Conservation (phyloP, 1,140 invertebrate genomes). For the Euwallacea similis region DNA sequence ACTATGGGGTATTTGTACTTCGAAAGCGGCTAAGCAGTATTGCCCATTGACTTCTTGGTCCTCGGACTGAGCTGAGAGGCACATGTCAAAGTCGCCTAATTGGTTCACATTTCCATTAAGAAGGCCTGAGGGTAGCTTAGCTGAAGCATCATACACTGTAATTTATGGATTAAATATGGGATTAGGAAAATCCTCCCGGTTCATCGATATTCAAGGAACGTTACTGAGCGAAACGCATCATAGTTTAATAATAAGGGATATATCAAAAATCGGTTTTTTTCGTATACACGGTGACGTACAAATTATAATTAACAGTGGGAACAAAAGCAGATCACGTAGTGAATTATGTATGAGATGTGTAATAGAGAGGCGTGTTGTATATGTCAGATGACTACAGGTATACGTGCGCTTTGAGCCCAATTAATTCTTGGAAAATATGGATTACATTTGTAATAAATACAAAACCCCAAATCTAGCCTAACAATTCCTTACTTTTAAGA, state of each 20-base stretch:
- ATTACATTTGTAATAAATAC: no score
- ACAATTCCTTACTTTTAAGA: slow-evolving; percentile 58
- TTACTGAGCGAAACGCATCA: no score
- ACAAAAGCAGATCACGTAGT: background rate
- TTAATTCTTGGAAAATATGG: no score
- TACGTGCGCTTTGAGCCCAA: no score
- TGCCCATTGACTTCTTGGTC: slow-evolving; percentile 56
- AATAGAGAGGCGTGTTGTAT: background rate
- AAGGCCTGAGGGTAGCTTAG: slow-evolving; percentile 63
- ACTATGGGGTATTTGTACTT: slow-evolving; percentile 55
- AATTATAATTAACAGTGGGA: no score
- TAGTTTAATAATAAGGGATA: background rate
- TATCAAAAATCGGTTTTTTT: background rate
- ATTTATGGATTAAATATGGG: background rate
- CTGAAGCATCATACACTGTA: slow-evolving; percentile 64
- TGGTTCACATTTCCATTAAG: slow-evolving; percentile 66
- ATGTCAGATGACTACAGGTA: no score
- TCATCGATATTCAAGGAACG: background rate
- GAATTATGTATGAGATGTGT: background rate
- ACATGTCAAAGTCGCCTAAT: slow-evolving; percentile 66
- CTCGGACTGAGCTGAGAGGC: slow-evolving; percentile 55
- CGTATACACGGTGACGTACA: no score
- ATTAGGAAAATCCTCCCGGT: background rate
- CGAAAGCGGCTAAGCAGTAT: slow-evolving; percentile 63
- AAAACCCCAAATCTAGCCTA: background rate